Evolutionary conservation across 1,140 invertebrate genomes (phyloP), one percentile per base, ranked within the genome.

Genomic region (Bombus ignitus): DNA sequence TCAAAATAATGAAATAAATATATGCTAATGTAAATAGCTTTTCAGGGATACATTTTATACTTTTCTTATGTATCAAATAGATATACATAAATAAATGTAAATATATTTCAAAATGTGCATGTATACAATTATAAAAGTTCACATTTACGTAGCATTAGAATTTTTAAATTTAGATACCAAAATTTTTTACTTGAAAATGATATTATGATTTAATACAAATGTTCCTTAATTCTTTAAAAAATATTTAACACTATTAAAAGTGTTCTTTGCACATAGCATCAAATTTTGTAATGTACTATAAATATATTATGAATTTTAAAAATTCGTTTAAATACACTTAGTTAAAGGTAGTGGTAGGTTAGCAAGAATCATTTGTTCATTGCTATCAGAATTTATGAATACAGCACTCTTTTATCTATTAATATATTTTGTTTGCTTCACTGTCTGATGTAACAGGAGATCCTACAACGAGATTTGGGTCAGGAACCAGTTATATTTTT

Each of bases 401-500:
- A 35, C 1, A 22, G 3, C 2, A 47, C n/a, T 44, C 0, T 22
- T 42, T 44, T 70, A 32, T 47, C 37, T 59, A 70, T 53, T 80
- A 81, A 81, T 73, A 32, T 10, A 72, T 81, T 18, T 82, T 71
- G n/a, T 68, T 88, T n/a, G 35, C 74, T 88, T 88, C 76, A 82
- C n/a, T 87, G 62, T 87, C 59, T 82, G 79, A 77, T 87, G 78
- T 83, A 84, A 83, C 88, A 96, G 95, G 94, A 96, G 83, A 96
- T 96, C 94, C 91, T 96, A 74, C 94, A 95, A 83, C 94, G 95
- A 91, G 95, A 96, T 92, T 94, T 96, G 79, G 95, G 95, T 72
- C 94, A 95, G 85, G 95, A 96, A 91, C 96, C 96, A 85, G 91
- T 96, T 86, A 96, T 96, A 92, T 94, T 96, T 88, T 93, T 96